These are phyloP conservation scores for Cotesia glomerata DNA, from an alignment of 1,140 invertebrate genomes.

Conservation along the genomic window DNA sequence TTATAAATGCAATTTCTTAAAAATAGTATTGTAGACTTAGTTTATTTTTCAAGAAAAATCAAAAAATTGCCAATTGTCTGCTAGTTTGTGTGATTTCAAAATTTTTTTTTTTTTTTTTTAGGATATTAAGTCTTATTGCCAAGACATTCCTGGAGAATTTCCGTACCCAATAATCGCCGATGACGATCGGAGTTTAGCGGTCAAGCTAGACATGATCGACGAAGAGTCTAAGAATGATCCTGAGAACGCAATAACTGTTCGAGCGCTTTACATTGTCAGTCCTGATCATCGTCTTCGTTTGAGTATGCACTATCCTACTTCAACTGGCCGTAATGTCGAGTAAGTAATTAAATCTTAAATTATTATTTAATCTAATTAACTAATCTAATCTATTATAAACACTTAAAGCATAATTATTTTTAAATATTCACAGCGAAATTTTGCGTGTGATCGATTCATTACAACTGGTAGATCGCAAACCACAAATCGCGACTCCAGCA, in stretches of 20 bases:
- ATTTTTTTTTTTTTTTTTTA: constrained; percentile 44
- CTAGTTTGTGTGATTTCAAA: background rate
- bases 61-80: no score
- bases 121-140: constrained; percentile 80
- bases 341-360: constrained; percentile 63
- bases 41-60: no score
- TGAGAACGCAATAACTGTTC: constrained; percentile 76
- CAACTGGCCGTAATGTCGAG: constrained; percentile 91
- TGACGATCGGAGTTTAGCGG: constrained; percentile 76
- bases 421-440: constrained; percentile 75
- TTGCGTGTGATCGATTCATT: constrained; percentile 87
- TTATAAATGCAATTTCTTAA: background rate
- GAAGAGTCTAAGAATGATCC: constrained; percentile 67
- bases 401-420: constrained; percentile 49
- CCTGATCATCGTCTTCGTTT: constrained; percentile 85
- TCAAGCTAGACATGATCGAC: constrained; percentile 86
- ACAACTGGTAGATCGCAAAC: constrained; percentile 76
- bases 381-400: constrained; percentile 20
- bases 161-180: constrained; percentile 91
- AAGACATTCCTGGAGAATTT: constrained; percentile 72
- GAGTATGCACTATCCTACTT: constrained; percentile 89
- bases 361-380: background rate
- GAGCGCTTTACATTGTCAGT: constrained; percentile 87
- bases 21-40: no score
- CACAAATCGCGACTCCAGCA: constrained; percentile 82